Evolutionary conservation across 2,888 invertebrate genomes (phyloP), one percentile per base, ranked within the genome.

Genomic region (Drosophila barbarae): DNA sequence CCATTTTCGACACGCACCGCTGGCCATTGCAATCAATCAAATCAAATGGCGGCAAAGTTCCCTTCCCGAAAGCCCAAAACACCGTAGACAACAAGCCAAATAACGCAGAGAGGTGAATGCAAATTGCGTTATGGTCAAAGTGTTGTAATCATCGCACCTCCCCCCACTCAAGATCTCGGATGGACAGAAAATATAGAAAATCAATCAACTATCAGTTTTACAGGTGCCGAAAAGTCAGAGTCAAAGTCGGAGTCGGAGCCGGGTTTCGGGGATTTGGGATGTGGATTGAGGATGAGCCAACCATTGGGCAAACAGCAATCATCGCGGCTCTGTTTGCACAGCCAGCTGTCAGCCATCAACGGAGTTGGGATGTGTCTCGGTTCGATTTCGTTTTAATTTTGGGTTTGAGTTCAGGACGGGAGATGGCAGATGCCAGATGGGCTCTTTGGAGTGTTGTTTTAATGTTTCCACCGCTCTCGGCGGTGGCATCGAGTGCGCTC

Each of bases 11-110:
- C 72, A 79, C 79, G 84, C 79, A 84, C 72, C 73, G 84, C 58
- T 77, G 79, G 55, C 64, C 65, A 75, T 71, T 71, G 78, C 82
- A 75, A 79, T 79, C 79, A 79, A 84, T 79, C 79, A 79, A 36
- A 55, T 36, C 55, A 13, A 47, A 47, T 32, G 46, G 46, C 70
- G 53, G 41, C 66, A 67, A 67, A 78, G 79, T 78, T 75, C 79
- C 75, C 73, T 74, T 77, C 57, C 68, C 73, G 54, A 69, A 68
- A 68, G 51, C 41, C 64, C 47, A 51, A 58, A 55, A 65, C 46
- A 53, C 49, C 18, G 30, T 46, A 44, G 54, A 55, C 46, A 41
- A 39, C 56, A 68, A 56, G 46, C 32, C 30, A 34, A 28, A 32
- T 23, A 52, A 41, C 59, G 41, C 49, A 44, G 54, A 56, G 55